Percentiles rank a stretch among this genome's conserved stretches.
Conservation (phyloP, 2,888 invertebrate genomes). For the Ochropleura plecta region DNA sequence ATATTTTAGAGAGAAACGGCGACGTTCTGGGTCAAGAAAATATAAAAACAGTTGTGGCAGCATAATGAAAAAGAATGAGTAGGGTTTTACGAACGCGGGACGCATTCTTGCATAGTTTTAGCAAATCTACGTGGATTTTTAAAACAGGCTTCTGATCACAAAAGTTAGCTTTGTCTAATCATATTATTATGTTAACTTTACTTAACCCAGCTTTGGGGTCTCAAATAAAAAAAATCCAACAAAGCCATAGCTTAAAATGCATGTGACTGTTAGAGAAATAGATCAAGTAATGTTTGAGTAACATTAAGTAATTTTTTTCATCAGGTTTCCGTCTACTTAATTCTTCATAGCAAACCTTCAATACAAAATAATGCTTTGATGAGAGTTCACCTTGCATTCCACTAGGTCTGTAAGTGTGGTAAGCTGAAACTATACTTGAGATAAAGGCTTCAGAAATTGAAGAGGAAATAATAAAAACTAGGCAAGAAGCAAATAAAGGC, state of each 20-base stretch:
- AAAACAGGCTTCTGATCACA: background rate
- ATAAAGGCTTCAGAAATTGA: background rate
- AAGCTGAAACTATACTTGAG: background rate
- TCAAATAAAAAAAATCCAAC: slow-evolving; percentile 6
- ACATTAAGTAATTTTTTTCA: too few species aligned
- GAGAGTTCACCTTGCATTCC: background rate
- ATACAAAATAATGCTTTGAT: slow-evolving; percentile 1
- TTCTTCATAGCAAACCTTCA: background rate
- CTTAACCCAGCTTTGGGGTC: background rate
- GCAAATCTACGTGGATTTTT: background rate
- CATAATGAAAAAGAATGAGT: too few species aligned
- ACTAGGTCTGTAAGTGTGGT: background rate
- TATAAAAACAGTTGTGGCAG: too few species aligned
- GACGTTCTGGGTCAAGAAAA: too few species aligned
- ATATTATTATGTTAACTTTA: slow-evolving; percentile 7
- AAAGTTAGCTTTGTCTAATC: too few species aligned
- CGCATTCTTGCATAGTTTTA: background rate
- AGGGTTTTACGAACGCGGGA: background rate
- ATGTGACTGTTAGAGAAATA: background rate
- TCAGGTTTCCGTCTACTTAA: too few species aligned
- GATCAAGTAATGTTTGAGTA: too few species aligned
- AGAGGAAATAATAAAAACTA: background rate
- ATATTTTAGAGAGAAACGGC: too few species aligned
- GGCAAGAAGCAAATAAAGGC: background rate
- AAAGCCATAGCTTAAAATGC: background rate